These are phyloP conservation scores for Darwinula stevensoni DNA, from an alignment of 2,888 invertebrate species.

Conservation along the genomic window DNA sequence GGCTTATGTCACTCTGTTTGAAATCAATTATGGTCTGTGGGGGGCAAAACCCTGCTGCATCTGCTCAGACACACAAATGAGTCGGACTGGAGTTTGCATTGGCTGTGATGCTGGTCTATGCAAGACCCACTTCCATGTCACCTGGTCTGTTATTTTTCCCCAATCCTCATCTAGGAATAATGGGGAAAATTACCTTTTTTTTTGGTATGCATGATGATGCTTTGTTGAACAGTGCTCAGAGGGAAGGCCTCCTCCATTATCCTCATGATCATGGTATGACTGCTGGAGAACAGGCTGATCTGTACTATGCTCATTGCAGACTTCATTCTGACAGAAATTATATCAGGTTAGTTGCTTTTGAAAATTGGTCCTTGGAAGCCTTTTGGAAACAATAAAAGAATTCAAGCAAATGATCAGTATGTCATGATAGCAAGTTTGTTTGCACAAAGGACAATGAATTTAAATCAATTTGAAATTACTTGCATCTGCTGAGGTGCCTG, in stretches of 20 bases:
- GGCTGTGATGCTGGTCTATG: slow-evolving; percentile 97
- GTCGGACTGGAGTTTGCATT: slow-evolving; percentile 78
- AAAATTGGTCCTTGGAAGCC: too few species aligned
- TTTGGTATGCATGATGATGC: background rate
- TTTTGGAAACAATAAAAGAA: too few species aligned
- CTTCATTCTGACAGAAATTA: slow-evolving; percentile 73
- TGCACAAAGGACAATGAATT: too few species aligned
- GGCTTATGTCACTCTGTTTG: slow-evolving; percentile 67
- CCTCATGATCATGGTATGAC: slow-evolving; percentile 35
- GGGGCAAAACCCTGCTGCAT: slow-evolving; percentile 70
- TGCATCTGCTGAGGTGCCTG: too few species aligned
- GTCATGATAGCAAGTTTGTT: too few species aligned
- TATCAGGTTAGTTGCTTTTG: slow-evolving; percentile 24
- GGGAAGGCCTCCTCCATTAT: slow-evolving; percentile 60
- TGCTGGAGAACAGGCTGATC: slow-evolving; percentile 44
- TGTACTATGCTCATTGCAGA: slow-evolving; percentile 87
- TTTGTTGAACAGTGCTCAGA: slow-evolving; percentile 40
- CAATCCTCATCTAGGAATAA: too few species aligned
- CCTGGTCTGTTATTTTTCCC: slow-evolving; percentile 32
- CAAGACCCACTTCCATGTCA: slow-evolving; percentile 85
- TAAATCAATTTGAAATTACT: too few species aligned
- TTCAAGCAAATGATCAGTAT: too few species aligned
- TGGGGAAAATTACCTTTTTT: too few species aligned
- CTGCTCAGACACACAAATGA: slow-evolving; percentile 57
- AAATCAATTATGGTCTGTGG: slow-evolving; percentile 92